Conservation (phyloP, 2,888 invertebrate genomes). For the Meliscaeva auricollis region DNA sequence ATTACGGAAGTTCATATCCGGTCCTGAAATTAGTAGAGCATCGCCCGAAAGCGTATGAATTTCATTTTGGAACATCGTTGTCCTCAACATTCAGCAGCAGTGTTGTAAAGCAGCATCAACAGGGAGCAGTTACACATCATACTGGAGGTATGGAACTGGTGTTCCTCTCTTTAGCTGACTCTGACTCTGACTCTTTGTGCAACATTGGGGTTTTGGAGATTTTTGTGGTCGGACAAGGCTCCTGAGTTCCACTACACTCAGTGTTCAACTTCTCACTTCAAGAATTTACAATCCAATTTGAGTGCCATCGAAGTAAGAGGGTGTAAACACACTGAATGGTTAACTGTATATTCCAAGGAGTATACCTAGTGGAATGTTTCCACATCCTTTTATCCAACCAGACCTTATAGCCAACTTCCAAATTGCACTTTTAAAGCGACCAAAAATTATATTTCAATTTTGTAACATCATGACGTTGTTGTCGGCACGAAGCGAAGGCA, state of each 20-base stretch:
- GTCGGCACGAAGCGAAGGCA: background rate
- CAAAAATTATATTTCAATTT: constrained; percentile 76
- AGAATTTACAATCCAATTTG: constrained; percentile 75
- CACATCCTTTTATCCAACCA: constrained; percentile 6
- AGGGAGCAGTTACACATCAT: constrained; percentile 36
- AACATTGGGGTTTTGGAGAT: constrained; percentile 66
- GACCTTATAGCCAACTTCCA: constrained; percentile 3
- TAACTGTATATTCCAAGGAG: constrained; percentile 41
- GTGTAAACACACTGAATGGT: constrained; percentile 62
- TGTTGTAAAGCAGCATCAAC: background rate
- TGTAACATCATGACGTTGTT: constrained; percentile 54
- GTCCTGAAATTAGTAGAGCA: constrained; percentile 83
- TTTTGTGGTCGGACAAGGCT: constrained; percentile 67
- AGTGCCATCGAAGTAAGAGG: constrained; percentile 57
- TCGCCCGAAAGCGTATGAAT: constrained; percentile 76
- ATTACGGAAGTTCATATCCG: constrained; percentile 95
- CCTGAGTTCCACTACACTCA: constrained; percentile 51
- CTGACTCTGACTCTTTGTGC: constrained; percentile 58
- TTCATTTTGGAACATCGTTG: constrained; percentile 68
- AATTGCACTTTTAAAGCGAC: constrained; percentile 62
- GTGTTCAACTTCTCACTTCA: constrained; percentile 75
- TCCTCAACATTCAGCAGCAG: constrained; percentile 64
- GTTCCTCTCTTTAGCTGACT: constrained; percentile 10
- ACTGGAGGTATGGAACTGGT: background rate
- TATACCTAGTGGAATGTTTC: constrained; percentile 54